Evolutionary conservation across 2,113 vertebrate species (phyloP), one percentile per base, ranked within the genome.

Genomic region (Stercorarius parasiticus): DNA sequence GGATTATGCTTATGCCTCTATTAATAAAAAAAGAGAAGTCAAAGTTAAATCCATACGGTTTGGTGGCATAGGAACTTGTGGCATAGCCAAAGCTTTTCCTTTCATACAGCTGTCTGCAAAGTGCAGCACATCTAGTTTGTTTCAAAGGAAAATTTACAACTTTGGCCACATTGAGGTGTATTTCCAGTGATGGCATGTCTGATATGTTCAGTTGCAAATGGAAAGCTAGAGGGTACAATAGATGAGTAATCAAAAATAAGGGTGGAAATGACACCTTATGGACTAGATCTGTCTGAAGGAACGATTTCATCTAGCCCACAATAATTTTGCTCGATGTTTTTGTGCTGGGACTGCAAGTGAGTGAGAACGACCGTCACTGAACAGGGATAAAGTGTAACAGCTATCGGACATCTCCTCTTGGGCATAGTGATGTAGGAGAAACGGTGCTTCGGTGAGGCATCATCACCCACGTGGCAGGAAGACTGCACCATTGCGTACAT

Each of bases 1-100:
- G 93, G 89, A 85, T 96, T 93, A 87, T 85, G 84, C 59, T 81
- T 92, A 78, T 95, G 84, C 89, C 58, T 91, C 84, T 91, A 32
- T 87, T 91, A 93, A 69, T 67, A 64, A 93, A 93, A 93, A 85
- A 84, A 43, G 59, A 42, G 43, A 95, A 96, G 93, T 96, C 93
- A 94, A 82, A 91, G 69, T 82, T 86, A 95, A 91, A 89, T 86
- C 55, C 47, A 56, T 92, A 62, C 0, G 5, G 55, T 93, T 93
- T 94, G 81, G 87, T 96, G 78, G 49, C 0, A 0, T 22, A 65
- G 21, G 84, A 52, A 59, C 3, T 80, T 91, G 5, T 91, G 94
- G 61, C 81, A n/a, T 74, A 88, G 66, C 66, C 91, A 90, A 23
- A 73, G 84, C 92, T 56, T 87, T 76, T 43, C 40, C 29, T 47